phyloP scores from a whole-genome alignment of 2,113 vertebrate species.

The Rousettus leschenaultii region DNA sequence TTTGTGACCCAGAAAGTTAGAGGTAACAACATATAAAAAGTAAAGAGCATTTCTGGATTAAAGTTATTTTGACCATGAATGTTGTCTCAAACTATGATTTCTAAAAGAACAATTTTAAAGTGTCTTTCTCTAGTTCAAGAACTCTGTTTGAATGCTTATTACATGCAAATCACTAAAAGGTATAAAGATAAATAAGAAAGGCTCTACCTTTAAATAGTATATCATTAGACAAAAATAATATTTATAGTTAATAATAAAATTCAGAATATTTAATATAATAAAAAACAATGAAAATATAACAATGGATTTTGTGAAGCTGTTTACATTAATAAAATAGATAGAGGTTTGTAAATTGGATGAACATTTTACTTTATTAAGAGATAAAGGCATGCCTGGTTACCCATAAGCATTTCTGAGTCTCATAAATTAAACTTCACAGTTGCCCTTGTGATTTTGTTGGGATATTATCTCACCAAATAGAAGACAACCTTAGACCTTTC shows the following conservation, averaged over 20 bases:
- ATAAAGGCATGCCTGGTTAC: background rate
- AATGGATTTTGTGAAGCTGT: background rate
- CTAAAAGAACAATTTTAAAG: background rate
- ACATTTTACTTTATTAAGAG: no score
- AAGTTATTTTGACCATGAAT: background rate
- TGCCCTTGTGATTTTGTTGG: background rate
- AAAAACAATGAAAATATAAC: background rate
- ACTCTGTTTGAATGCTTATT: background rate
- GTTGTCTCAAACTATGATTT: conserved; percentile 27
- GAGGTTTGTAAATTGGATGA: background rate
- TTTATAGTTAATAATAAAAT: background rate
- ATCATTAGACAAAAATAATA: background rate
- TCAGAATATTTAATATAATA: background rate
- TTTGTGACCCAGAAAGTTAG: background rate
- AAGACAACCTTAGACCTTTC: background rate
- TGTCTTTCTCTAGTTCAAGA: background rate
- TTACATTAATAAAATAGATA: background rate
- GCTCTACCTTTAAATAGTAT: background rate
- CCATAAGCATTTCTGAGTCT: background rate
- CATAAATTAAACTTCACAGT: background rate
- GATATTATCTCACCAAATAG: conserved; percentile 13
- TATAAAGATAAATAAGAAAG: background rate
- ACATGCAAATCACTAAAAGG: background rate
- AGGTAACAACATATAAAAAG: background rate
- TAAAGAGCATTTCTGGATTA: background rate